Evolutionary conservation across 2,888 invertebrate species (phyloP).

Genomic region (Odontothrips loti): DNA sequence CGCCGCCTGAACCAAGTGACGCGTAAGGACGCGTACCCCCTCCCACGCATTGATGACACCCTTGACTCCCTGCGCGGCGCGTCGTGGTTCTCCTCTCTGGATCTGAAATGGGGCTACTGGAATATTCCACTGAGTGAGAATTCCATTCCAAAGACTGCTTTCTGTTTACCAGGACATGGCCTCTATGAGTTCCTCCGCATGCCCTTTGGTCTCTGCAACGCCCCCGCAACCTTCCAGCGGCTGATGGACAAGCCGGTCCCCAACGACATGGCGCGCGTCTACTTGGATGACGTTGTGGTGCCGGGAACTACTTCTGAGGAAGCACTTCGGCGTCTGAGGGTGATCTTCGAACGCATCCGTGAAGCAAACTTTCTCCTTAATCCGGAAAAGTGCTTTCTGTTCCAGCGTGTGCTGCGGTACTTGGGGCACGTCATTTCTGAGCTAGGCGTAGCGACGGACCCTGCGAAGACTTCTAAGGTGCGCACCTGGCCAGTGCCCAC

Average conservation of each 20-base stretch:
- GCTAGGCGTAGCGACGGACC: too few relatives aligned
- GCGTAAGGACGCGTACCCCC: background rate
- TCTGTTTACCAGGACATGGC: too few relatives aligned
- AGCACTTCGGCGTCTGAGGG: background rate
- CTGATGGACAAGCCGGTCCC: background rate
- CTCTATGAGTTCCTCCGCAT: background rate
- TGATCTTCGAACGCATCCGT: background rate
- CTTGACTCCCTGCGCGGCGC: background rate
- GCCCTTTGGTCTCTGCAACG: too few relatives aligned
- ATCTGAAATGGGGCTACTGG: slow-evolving; percentile 4
- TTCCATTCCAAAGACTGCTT: background rate
- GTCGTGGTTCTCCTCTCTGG: background rate
- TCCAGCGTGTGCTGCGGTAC: background rate
- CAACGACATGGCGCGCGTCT: background rate
- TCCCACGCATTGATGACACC: slow-evolving; percentile 15
- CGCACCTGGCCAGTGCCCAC: too few relatives aligned
- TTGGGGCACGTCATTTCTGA: too few relatives aligned
- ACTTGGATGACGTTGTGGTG: slow-evolving; percentile 30
- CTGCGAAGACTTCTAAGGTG: too few relatives aligned
- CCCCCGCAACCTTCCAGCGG: background rate
- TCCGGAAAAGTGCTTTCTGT: background rate
- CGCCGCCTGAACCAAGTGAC: background rate
- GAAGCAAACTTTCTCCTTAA: background rate
- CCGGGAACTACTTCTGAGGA: background rate
- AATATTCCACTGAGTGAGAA: slow-evolving; percentile 13